Evolutionary conservation across 2,888 invertebrate species (phyloP).

Genomic region (Ectropis crepuscularia): DNA sequence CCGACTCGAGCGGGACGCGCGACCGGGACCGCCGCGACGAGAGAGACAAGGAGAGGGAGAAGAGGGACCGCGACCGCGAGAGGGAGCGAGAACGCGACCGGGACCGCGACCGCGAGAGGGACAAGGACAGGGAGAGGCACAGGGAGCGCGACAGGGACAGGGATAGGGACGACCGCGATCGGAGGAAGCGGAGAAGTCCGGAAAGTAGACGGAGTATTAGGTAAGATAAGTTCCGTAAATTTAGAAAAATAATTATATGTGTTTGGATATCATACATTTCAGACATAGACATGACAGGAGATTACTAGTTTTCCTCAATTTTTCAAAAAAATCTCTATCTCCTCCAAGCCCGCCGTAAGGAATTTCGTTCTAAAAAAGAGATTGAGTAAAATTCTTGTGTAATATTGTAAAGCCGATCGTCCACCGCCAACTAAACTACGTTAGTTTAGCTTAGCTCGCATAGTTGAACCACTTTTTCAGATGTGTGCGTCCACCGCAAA

Average conservation of each 20-base stretch:
- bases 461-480: too few relatives aligned
- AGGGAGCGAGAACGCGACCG: constrained; percentile 60
- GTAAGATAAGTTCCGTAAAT: constrained; percentile 45
- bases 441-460: too few relatives aligned
- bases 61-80: constrained; percentile 55
- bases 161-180: constrained; percentile 69
- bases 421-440: too few relatives aligned
- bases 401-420: too few relatives aligned
- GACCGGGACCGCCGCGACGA: constrained; percentile 60
- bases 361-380: too few relatives aligned
- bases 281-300: too few relatives aligned
- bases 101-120: constrained; percentile 58
- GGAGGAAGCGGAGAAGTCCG: constrained; percentile 77
- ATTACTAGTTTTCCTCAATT: too few relatives aligned
- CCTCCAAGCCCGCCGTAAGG: too few relatives aligned
- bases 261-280: too few relatives aligned
- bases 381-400: too few relatives aligned
- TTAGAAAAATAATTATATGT: background rate
- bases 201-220: constrained; percentile 78
- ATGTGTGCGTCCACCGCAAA: too few relatives aligned
- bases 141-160: constrained; percentile 63
- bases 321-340: too few relatives aligned
- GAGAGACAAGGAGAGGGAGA: constrained; percentile 53
- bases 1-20: constrained; percentile 74
- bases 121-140: constrained; percentile 61